phyloP scores from a whole-genome alignment of 2,113 vertebrate species.

The Notiomystis cincta region DNA sequence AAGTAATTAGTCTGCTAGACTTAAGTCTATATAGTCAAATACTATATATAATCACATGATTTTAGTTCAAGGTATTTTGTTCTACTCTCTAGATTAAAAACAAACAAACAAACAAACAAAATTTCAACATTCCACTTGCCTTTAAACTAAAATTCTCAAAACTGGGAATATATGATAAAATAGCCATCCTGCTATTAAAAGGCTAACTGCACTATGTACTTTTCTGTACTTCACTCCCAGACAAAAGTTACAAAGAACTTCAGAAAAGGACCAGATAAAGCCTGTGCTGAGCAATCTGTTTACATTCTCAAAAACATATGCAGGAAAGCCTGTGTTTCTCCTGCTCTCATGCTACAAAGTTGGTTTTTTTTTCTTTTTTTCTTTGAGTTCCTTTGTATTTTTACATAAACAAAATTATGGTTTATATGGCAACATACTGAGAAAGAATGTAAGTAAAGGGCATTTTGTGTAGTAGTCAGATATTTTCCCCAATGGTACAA shows the following conservation, averaged over 20 bases:
- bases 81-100: not conserved
- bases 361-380: not conserved
- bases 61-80: not conserved
- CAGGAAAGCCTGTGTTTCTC: not conserved
- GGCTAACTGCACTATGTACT: accelerated
- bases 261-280: not conserved
- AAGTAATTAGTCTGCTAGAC: not conserved
- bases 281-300: not conserved
- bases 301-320: not conserved
- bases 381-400: not conserved
- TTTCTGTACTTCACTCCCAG: not conserved
- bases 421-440: not conserved
- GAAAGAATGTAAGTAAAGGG: not conserved
- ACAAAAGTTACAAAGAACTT: not conserved
- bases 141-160: not conserved
- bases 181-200: not conserved
- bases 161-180: not conserved
- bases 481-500: not conserved
- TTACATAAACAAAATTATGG: not conserved
- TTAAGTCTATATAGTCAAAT: not conserved
- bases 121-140: not conserved
- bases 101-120: not conserved
- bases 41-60: not conserved
- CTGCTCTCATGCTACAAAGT: not conserved
- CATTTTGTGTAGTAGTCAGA: not conserved